phyloP scores from a whole-genome alignment of 2,113 vertebrate genomes.

The Vidua chalybeata region DNA sequence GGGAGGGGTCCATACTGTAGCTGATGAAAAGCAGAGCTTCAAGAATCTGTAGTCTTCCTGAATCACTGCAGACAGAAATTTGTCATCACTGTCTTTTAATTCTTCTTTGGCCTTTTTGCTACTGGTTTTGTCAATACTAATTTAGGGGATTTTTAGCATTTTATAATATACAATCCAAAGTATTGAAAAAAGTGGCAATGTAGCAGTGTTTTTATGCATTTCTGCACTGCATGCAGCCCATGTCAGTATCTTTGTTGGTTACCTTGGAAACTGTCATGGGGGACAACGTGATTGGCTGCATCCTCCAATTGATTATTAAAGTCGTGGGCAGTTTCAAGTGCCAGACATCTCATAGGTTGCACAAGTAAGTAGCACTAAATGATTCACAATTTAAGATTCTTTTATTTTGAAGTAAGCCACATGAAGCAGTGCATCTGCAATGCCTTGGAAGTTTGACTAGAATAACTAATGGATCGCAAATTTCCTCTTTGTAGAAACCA shows the following conservation, averaged over 20 bases:
- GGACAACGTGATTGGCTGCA: slow-evolving; percentile 59
- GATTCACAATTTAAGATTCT: background rate
- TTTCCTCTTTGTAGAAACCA: background rate
- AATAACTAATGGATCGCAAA: background rate
- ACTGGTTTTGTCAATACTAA: background rate
- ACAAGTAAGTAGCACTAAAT: slow-evolving; percentile 25
- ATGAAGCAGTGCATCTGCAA: background rate
- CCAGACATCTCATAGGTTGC: slow-evolving; percentile 40
- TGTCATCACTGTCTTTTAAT: background rate
- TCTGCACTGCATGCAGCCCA: background rate
- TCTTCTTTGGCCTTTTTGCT: background rate
- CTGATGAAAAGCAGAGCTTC: background rate
- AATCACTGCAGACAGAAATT: background rate
- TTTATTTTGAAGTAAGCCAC: slow-evolving; percentile 36
- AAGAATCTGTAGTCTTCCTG: background rate
- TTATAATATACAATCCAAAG: background rate
- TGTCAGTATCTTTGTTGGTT: slow-evolving; percentile 62
- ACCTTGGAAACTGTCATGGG: slow-evolving; percentile 69
- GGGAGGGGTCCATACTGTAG: background rate
- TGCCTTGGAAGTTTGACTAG: background rate
- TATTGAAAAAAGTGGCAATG: slow-evolving; percentile 4
- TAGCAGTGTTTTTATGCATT: background rate
- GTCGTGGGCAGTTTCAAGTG: slow-evolving; percentile 53
- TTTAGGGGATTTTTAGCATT: background rate
- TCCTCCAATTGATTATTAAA: slow-evolving; percentile 47